Percentiles rank a stretch among this genome's conserved stretches.
These are phyloP conservation scores for Cataglyphis albicans DNA, from an alignment of 2,888 invertebrate species.

Conservation along the genomic window DNA sequence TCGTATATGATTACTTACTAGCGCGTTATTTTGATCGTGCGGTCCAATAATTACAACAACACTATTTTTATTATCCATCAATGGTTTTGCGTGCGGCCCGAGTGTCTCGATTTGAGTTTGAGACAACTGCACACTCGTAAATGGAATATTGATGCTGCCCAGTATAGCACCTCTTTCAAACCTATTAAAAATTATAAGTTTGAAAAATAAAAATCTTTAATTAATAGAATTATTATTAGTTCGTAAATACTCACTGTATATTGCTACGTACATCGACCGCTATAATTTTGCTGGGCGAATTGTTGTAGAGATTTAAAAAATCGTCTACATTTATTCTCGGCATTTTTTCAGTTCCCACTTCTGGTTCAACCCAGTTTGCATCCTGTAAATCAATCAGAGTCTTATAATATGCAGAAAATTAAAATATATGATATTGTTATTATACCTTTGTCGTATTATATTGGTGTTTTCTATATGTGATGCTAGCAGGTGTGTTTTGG, in stretches of 20 bases:
- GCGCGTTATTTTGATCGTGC: slow-evolving; percentile 92
- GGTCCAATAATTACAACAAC: slow-evolving; percentile 93
- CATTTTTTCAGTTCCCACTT: slow-evolving; percentile 82
- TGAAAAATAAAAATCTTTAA: slow-evolving; percentile 27
- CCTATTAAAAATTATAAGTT: slow-evolving; percentile 85
- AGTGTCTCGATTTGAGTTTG: slow-evolving; percentile 91
- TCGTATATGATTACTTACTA: slow-evolving; percentile 87
- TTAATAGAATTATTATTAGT: slow-evolving; percentile 33
- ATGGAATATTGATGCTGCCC: slow-evolving; percentile 95
- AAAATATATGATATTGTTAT: neutral
- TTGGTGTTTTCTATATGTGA: slow-evolving; percentile 94
- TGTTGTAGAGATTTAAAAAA: slow-evolving; percentile 91
- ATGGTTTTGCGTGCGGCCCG: slow-evolving; percentile 88
- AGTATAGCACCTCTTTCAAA: slow-evolving; percentile 93
- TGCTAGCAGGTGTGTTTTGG: slow-evolving; percentile 94
- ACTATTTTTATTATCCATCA: slow-evolving; percentile 89
- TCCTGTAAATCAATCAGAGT: slow-evolving; percentile 70
- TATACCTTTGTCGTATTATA: slow-evolving; percentile 81
- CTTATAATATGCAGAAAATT: slow-evolving; percentile 33
- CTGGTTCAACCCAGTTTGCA: slow-evolving; percentile 81
- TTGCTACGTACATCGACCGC: slow-evolving; percentile 91
- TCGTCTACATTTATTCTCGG: slow-evolving; percentile 95
- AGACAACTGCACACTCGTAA: slow-evolving; percentile 91
- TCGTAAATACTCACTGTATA: slow-evolving; percentile 87
- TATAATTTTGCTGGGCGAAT: slow-evolving; percentile 87